Evolutionary conservation across 2,888 invertebrate species (phyloP).

Genomic region (Volucella zonaria): DNA sequence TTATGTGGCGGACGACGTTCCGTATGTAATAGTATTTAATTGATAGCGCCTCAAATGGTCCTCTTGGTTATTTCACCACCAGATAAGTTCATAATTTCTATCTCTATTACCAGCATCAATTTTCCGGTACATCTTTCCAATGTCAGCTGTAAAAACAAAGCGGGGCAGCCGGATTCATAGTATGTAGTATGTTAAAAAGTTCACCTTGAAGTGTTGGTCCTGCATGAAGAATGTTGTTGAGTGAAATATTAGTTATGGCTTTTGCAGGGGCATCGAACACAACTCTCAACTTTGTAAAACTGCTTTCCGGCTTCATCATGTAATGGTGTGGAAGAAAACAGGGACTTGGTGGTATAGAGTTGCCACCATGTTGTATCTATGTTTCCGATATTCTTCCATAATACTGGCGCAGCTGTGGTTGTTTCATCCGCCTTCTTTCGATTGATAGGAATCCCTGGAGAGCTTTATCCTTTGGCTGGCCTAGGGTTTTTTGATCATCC

Average conservation of each 20-base stretch:
- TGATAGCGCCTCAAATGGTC: too few species aligned
- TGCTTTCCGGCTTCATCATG: background rate
- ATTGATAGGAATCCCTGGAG: slow-evolving; percentile 3
- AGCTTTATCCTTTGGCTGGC: slow-evolving; percentile 9
- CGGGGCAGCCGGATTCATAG: background rate
- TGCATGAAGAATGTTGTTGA: background rate
- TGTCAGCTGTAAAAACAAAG: slow-evolving; percentile 50
- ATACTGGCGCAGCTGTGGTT: background rate
- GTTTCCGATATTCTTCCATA: background rate
- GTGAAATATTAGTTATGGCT: too few species aligned
- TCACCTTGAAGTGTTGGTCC: background rate
- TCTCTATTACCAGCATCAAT: slow-evolving; percentile 56
- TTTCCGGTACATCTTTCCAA: slow-evolving; percentile 64
- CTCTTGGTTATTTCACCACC: slow-evolving; percentile 48
- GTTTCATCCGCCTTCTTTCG: background rate
- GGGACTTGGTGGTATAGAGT: background rate
- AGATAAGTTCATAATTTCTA: slow-evolving; percentile 56
- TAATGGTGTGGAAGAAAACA: slow-evolving; percentile 2
- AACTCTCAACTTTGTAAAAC: too few species aligned
- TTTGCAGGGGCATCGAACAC: too few species aligned
- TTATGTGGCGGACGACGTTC: background rate
- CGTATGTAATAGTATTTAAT: background rate
- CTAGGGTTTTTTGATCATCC: slow-evolving; percentile 19
- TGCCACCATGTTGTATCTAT: too few species aligned
- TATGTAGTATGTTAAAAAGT: background rate